phyloP scores from a whole-genome alignment of 30 jellyfish, hydroid and myxozoan genomes.

The Aurelia aurita region DNA sequence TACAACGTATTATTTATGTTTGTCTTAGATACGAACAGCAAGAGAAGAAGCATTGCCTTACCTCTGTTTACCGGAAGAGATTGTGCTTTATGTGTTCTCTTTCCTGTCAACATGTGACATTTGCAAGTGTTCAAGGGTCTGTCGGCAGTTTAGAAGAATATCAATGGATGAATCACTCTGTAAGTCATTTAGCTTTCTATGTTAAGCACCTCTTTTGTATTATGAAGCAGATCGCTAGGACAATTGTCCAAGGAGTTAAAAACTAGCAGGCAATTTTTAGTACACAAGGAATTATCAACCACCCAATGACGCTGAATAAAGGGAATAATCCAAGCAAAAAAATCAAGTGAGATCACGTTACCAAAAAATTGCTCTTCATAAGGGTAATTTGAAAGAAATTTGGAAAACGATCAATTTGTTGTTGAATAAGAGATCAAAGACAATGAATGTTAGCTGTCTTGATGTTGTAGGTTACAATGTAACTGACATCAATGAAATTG shows the following conservation, averaged over 20 bases:
- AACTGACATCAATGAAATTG: constrained; percentile 35
- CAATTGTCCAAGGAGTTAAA: not conserved
- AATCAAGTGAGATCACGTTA: not conserved
- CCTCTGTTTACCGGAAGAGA: constrained; percentile 88
- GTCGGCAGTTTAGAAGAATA: constrained; percentile 77
- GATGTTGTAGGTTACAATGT: constrained; percentile 30
- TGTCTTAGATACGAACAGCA: constrained; percentile 60
- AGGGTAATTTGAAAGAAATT: not conserved
- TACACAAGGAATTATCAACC: no score
- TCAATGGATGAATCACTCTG: constrained; percentile 81
- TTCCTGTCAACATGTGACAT: constrained; percentile 66
- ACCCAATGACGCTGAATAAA: not conserved
- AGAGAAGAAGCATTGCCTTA: constrained; percentile 65
- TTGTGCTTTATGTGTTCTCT: constrained; percentile 66
- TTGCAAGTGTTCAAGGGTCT: constrained; percentile 75
- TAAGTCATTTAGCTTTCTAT: constrained; percentile 21
- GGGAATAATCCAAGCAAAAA: constrained; percentile 9
- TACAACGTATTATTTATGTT: no score
- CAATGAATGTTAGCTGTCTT: constrained; percentile 19
- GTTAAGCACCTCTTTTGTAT: not conserved
- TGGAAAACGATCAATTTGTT: no score
- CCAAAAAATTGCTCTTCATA: constrained; percentile 22
- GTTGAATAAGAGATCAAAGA: not conserved
- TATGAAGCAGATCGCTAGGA: not conserved
- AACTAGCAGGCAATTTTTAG: not conserved